These are phyloP conservation scores for Drosophila repletoides DNA, from an alignment of 1,140 invertebrate species.

Conservation along the genomic window DNA sequence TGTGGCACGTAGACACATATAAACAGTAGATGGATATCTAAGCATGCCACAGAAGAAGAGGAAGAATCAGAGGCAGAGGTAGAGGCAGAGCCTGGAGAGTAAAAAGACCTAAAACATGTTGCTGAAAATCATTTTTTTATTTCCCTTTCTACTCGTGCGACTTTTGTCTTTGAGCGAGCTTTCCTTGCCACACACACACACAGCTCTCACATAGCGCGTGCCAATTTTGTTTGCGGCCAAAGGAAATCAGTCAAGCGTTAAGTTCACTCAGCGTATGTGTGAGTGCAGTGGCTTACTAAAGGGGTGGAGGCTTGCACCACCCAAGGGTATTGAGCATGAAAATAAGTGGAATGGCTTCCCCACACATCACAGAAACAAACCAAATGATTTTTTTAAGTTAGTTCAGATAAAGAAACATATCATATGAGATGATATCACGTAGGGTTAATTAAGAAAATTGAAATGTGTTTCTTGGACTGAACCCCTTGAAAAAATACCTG, in stretches of 20 bases:
- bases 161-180: not conserved
- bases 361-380: no score
- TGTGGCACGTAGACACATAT: conserved; percentile 35
- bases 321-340: no score
- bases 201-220: conserved; percentile 19
- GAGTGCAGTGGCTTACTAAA: not conserved
- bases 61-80: not conserved
- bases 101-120: conserved; percentile 45
- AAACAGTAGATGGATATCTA: conserved; percentile 48
- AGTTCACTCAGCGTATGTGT: conserved; percentile 37
- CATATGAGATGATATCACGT: no score
- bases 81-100: not conserved
- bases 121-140: conserved; percentile 44
- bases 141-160: conserved; percentile 7
- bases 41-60: conserved; percentile 13
- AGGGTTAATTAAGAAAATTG: no score
- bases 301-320: no score
- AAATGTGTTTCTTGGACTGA: conserved; percentile 8
- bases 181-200: not conserved
- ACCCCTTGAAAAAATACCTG: no score
- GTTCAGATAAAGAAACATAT: no score
- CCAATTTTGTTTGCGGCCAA: conserved; percentile 60
- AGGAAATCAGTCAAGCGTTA: conserved; percentile 70
- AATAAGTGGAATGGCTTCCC: no score
- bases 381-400: no score